Base-by-base conservation (phyloP, 2,113 vertebrate species). In the Erpornis zantholeuca region DNA sequence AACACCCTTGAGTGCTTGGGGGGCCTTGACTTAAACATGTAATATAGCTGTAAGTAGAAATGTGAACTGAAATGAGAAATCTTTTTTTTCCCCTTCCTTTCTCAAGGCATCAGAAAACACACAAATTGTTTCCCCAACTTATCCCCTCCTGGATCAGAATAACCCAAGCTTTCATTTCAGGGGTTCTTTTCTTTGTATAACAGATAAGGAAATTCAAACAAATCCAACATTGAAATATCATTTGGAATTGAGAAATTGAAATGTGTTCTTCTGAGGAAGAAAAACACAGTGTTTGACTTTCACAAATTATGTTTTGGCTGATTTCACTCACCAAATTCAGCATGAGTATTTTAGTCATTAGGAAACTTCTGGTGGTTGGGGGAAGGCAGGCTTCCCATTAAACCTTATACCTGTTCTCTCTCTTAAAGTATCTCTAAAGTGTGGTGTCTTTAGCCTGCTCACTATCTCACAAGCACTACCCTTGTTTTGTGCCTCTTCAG, bases 401-500 rank as follows among this genome's bases (percentile, higher is more conserved):
- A 83, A 63, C 17, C 5, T 15, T 28, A 15, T 53, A 54, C 45
- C 68, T 45, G 19, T 73, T 75, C 21, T 70, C 50, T 82, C 65
- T 60, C 63, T 47, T 17, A 78, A 70, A 22, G 14, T 18, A 27
- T 45, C 36, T 88, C 52, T 28, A 27, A 28, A 75, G 20, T 44
- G 18, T 12, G 9, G 42, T 86, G 20, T 52, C 49, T 81, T 82
- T 28, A 23, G n/a, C 52, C 38, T 75, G 76, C 63, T 42, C 0
- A 2, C n/a, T 33, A 2, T 53, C 65, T 88, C 66, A 64, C 68
- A 90, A 86, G 33, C 24, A 12, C 65, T 88, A 52, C 33, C 40
- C 27, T 42, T 86, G 79, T 45, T 93, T 78, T 95, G n/a, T 89
- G 42, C 11, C 54, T 59, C 52, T 78, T 80, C 92, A 99, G 99